A percentile compares a stretch with the other conserved stretches of the same genome.
These are phyloP conservation scores for Malthinus seriepunctatus DNA, from an alignment of 2,888 invertebrate species.

Conservation along the genomic window DNA sequence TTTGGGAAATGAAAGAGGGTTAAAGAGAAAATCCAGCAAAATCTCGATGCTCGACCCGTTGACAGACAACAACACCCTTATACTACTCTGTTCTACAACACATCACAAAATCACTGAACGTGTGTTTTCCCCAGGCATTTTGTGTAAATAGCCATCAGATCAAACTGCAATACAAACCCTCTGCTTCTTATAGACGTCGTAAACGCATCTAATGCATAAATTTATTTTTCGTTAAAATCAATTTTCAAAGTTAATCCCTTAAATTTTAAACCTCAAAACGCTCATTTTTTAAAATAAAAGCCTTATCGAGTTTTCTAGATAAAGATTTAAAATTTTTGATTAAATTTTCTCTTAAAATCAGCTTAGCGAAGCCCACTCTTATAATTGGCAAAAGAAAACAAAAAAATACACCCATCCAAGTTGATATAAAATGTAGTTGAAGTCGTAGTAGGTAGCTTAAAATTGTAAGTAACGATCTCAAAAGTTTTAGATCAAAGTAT, in stretches of 20 bases:
- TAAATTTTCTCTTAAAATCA: no score
- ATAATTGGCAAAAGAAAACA: constrained; percentile 1
- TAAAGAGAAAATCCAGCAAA: constrained; percentile 45
- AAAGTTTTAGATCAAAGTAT: constrained; percentile 6
- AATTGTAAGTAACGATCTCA: neutral
- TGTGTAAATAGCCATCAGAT: constrained; percentile 30
- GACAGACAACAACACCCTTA: constrained; percentile 40
- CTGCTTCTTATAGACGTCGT: constrained; percentile 10
- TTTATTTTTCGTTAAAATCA: constrained; percentile 3
- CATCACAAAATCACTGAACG: constrained; percentile 30
- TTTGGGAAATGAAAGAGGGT: constrained; percentile 47
- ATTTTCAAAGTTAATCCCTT: no score
- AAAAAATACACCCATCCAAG: neutral
- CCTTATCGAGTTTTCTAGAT: no score
- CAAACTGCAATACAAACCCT: constrained; percentile 21
- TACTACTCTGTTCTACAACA: constrained; percentile 39
- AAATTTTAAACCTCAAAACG: no score
- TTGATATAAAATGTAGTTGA: constrained; percentile 2
- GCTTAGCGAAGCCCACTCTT: neutral
- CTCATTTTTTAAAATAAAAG: no score
- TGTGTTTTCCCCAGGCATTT: constrained; percentile 30
- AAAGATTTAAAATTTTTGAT: no score
- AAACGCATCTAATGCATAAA: constrained; percentile 14
- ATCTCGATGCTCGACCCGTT: constrained; percentile 43
- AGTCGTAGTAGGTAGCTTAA: neutral